phyloP scores from a whole-genome alignment of 2,797 vertebrate species.

The Neosalanx taihuensis region DNA sequence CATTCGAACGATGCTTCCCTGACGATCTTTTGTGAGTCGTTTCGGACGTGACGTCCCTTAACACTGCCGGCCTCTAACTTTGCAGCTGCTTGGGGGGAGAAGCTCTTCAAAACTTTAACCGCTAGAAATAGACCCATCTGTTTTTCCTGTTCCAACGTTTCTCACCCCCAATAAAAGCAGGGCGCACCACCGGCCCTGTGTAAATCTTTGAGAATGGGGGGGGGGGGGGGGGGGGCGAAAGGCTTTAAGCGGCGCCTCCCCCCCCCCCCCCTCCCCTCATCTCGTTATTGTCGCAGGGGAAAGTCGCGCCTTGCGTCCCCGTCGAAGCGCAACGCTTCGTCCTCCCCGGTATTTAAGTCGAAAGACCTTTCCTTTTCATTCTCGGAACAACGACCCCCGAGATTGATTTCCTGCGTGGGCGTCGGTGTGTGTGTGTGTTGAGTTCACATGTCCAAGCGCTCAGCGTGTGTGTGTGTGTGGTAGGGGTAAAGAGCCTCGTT shows the following conservation, averaged over 20 bases:
- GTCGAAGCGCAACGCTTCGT: slow-evolving; percentile 18
- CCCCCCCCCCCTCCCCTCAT: slow-evolving; percentile 26
- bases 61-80: not conserved
- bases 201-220: slow-evolving; percentile 36
- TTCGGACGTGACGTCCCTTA: not conserved
- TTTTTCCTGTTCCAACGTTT: slow-evolving; percentile 35
- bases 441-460: not conserved
- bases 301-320: slow-evolving; percentile 26
- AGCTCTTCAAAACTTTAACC: slow-evolving; percentile 11
- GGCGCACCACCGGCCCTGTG: slow-evolving; percentile 18
- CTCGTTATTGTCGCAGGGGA: slow-evolving; percentile 15
- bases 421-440: not conserved
- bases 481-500: slow-evolving; percentile 35
- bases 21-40: not conserved
- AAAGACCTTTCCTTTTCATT: not conserved
- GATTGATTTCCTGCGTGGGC: slow-evolving; percentile 1
- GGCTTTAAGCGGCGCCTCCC: slow-evolving; percentile 12
- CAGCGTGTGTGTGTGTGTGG: not conserved
- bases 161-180: slow-evolving; percentile 7
- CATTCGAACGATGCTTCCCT: no score
- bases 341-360: slow-evolving; percentile 18
- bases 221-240: slow-evolving; percentile 28
- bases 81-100: not conserved
- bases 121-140: slow-evolving; percentile 10
- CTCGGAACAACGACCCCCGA: not conserved